Percentiles rank a stretch among this genome's conserved stretches.
Evolutionary conservation across 2,888 invertebrate species (phyloP).

Genomic region (Drosophila rubida): DNA sequence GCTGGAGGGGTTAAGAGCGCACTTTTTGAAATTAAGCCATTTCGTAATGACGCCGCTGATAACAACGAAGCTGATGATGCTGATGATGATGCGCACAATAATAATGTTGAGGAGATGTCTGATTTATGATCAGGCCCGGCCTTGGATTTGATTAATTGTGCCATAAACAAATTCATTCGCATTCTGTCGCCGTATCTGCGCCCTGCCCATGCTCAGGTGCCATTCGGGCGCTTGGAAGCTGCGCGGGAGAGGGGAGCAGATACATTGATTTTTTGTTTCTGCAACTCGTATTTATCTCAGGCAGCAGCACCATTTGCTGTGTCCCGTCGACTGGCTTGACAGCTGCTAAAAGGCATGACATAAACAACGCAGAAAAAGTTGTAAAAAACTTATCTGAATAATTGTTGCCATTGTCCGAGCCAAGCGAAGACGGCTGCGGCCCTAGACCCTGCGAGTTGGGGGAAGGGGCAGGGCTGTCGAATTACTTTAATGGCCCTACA

Average conservation of each 20-base stretch:
- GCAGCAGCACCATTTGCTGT: constrained; percentile 5
- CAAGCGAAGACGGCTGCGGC: constrained; percentile 32
- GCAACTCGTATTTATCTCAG: constrained; percentile 6
- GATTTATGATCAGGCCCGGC: constrained; percentile 55
- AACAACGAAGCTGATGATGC: too few species aligned
- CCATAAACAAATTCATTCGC: constrained; percentile 46
- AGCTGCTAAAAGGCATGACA: constrained; percentile 53
- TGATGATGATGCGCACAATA: background rate
- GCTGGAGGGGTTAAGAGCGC: constrained; percentile 10
- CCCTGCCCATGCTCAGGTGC: constrained; percentile 12
- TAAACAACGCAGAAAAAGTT: constrained; percentile 45
- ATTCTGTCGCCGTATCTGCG: constrained; percentile 18
- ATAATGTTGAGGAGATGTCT: constrained; percentile 33
- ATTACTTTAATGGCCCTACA: constrained; percentile 51
- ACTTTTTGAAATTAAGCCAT: constrained; percentile 31
- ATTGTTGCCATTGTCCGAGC: constrained; percentile 62
- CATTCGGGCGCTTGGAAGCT: background rate
- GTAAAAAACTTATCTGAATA: constrained; percentile 62
- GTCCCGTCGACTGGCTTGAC: constrained; percentile 34
- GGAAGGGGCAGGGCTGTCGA: background rate
- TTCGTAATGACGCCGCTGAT: constrained; percentile 24
- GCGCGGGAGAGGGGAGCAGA: background rate
- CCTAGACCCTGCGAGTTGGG: background rate
- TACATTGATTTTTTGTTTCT: constrained; percentile 24
- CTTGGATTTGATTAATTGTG: constrained; percentile 63